These are phyloP conservation scores for Polyergus mexicanus DNA, from an alignment of 1,140 invertebrate species.

Conservation along the genomic window DNA sequence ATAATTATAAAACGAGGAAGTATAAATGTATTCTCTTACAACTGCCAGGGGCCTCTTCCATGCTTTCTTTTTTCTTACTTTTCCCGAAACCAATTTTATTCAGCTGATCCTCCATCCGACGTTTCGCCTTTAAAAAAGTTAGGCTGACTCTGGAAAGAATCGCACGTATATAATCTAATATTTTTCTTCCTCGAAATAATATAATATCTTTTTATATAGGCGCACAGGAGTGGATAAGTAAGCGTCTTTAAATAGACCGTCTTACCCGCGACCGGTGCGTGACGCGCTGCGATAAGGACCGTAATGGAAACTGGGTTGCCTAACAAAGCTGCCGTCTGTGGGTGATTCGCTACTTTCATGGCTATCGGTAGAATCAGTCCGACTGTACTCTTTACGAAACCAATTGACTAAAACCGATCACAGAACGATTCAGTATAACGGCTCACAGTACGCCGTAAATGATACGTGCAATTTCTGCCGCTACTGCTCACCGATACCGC, in stretches of 20 bases:
- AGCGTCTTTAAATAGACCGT: not conserved
- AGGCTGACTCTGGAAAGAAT: constrained; percentile 86
- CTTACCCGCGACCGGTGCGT: constrained; percentile 79
- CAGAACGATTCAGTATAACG: constrained; percentile 16
- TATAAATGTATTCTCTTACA: constrained; percentile 87
- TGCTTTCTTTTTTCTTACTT: constrained; percentile 94
- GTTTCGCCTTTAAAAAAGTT: constrained; percentile 92
- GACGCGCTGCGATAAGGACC: constrained; percentile 79
- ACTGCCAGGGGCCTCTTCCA: constrained; percentile 93
- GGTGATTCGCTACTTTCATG: constrained; percentile 88
- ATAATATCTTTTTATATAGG: not conserved
- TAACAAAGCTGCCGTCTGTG: constrained; percentile 87
- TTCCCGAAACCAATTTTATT: constrained; percentile 91
- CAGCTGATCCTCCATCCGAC: constrained; percentile 94
- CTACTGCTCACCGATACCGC: constrained; percentile 88
- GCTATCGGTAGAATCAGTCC: constrained; percentile 87
- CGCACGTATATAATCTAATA: not conserved
- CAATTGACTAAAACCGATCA: constrained; percentile 88
- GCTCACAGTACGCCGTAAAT: constrained; percentile 23
- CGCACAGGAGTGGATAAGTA: not conserved
- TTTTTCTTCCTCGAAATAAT: not conserved
- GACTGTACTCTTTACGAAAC: constrained; percentile 88
- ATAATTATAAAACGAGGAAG: not conserved
- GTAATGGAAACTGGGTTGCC: constrained; percentile 84
- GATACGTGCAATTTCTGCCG: constrained; percentile 3